Evolutionary conservation across 2,888 invertebrate species (phyloP).

Genomic region (Argyresthia goedartella): DNA sequence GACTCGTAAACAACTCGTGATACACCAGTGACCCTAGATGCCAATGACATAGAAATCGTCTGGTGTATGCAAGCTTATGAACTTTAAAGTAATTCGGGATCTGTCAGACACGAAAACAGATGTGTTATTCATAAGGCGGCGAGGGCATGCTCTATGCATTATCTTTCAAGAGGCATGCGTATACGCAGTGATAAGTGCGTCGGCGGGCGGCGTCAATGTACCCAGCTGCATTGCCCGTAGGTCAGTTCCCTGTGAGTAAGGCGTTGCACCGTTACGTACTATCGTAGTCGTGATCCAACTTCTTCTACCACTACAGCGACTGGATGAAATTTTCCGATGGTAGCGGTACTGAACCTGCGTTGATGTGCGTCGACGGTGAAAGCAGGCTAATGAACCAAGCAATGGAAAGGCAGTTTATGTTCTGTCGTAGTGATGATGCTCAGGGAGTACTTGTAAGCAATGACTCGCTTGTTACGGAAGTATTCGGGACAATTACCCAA

Average conservation of each 20-base stretch:
- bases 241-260: constrained; percentile 69
- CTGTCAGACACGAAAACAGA: constrained; percentile 45
- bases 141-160: constrained; percentile 55
- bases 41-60: constrained; percentile 12
- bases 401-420: not conserved
- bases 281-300: not conserved
- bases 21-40: not conserved
- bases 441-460: not conserved
- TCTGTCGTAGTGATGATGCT: no score
- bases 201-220: constrained; percentile 61
- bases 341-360: not conserved
- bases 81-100: constrained; percentile 38
- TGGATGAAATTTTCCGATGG: not conserved
- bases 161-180: constrained; percentile 61
- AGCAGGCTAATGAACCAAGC: not conserved
- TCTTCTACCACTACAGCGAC: not conserved
- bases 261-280: constrained; percentile 59
- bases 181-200: constrained; percentile 49
- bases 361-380: not conserved
- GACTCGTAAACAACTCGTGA: not conserved
- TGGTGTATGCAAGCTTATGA: constrained; percentile 32
- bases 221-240: constrained; percentile 62
- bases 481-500: constrained; percentile 40
- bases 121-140: constrained; percentile 57
- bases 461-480: constrained; percentile 17